phyloP scores from a whole-genome alignment of 2,797 vertebrate genomes.

The Crossoptilon crossoptilon region DNA sequence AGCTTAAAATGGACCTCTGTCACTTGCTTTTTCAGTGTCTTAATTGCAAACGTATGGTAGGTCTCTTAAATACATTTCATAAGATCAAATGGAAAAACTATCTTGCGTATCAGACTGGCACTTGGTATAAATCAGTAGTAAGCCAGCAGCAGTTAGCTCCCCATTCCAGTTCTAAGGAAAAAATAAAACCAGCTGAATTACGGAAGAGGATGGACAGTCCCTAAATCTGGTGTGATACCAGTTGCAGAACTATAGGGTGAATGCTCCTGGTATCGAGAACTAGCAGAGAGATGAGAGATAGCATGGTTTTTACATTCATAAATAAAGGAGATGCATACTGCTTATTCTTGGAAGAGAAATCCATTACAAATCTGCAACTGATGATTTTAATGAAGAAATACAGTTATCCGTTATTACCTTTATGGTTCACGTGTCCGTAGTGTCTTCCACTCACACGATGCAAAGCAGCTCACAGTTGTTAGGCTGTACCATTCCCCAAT shows the following conservation, averaged over 20 bases:
- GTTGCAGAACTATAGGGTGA: background rate
- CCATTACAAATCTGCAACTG: background rate
- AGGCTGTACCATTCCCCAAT: background rate
- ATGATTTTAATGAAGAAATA: background rate
- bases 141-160: background rate
- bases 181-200: background rate
- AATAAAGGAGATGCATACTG: background rate
- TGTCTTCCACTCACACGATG: background rate
- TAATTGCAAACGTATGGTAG: background rate
- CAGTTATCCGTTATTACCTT: background rate
- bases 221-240: background rate
- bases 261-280: background rate
- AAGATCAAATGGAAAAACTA: background rate
- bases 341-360: background rate
- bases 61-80: background rate
- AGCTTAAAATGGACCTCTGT: background rate
- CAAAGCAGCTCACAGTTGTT: background rate
- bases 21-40: background rate
- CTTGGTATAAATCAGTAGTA: background rate
- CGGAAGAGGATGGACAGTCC: background rate
- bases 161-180: background rate
- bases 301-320: background rate
- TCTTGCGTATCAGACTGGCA: background rate
- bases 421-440: fast-evolving
- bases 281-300: background rate